Evolutionary conservation across 2,113 vertebrate species (phyloP).

Genomic region (Ivindomyrus marchei): DNA sequence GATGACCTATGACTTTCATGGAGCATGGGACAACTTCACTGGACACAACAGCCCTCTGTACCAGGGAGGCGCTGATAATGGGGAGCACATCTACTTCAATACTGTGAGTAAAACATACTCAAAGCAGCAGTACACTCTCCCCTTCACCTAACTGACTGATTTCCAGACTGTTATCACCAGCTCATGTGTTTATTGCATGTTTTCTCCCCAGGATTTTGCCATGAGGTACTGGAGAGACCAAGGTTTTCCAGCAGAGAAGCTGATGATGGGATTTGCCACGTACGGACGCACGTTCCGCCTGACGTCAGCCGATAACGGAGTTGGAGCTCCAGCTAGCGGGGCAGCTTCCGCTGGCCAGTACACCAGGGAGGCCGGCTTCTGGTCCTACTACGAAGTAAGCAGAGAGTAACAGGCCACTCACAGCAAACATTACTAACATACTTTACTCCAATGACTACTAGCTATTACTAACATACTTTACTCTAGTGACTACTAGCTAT

Average conservation of each 20-base stretch:
- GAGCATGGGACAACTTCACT: slow-evolving; percentile 55
- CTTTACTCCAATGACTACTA: neutral
- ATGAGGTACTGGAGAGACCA: slow-evolving; percentile 61
- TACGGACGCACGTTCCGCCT: slow-evolving; percentile 62
- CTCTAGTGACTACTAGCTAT: too few relatives aligned
- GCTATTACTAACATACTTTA: neutral
- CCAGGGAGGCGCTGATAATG: slow-evolving; percentile 29
- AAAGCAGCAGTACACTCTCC: neutral
- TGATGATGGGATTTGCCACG: slow-evolving; percentile 60
- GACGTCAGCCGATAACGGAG: slow-evolving; percentile 1
- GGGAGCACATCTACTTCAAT: slow-evolving; percentile 34
- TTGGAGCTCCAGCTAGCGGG: slow-evolving; percentile 47
- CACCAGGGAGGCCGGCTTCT: slow-evolving; percentile 61
- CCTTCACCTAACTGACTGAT: neutral
- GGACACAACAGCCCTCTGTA: slow-evolving; percentile 65
- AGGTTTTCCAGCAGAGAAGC: slow-evolving; percentile 56
- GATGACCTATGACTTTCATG: slow-evolving; percentile 69
- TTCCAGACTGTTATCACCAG: neutral
- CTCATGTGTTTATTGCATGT: neutral
- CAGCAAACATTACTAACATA: neutral
- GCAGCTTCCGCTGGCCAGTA: slow-evolving; percentile 52
- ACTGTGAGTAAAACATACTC: slow-evolving; percentile 44
- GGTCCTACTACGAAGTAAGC: slow-evolving; percentile 68
- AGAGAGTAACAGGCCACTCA: neutral
- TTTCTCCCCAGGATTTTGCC: slow-evolving; percentile 47